phyloP scores from a whole-genome alignment of 1,140 invertebrate species.

The Zelostemma sp. region DNA sequence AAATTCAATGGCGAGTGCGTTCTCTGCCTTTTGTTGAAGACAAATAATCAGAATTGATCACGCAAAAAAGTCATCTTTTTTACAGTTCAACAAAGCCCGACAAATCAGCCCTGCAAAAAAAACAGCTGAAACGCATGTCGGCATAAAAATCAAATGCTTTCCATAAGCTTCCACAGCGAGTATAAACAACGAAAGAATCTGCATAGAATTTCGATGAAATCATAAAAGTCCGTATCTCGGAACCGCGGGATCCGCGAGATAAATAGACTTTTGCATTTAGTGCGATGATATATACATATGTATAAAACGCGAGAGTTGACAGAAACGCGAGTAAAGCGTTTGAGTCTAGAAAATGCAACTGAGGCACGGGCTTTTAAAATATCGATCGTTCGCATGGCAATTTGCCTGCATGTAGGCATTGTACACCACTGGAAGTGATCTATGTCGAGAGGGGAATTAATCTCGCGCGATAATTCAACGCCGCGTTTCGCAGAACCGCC shows the following conservation, averaged over 20 bases:
- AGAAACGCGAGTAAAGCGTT: constrained; percentile 41
- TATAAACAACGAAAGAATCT: too few relatives aligned
- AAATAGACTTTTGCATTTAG: constrained; percentile 42
- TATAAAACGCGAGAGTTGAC: constrained; percentile 34
- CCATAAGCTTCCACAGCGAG: too few relatives aligned
- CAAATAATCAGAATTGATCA: too few relatives aligned
- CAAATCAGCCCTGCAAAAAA: too few relatives aligned
- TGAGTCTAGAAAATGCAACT: constrained; percentile 41
- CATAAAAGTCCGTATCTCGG: constrained; percentile 34
- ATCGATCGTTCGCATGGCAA: constrained; percentile 34
- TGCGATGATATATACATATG: constrained; percentile 32
- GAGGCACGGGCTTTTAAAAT: constrained; percentile 40
- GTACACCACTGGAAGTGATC: constrained; percentile 43
- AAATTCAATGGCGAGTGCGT: too few relatives aligned
- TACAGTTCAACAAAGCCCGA: too few relatives aligned
- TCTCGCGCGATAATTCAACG: constrained; percentile 58
- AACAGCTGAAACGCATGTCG: too few relatives aligned
- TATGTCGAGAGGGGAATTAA: constrained; percentile 55
- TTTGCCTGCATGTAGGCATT: constrained; percentile 42
- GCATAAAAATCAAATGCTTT: too few relatives aligned
- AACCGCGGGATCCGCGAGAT: constrained; percentile 20
- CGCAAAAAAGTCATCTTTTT: too few relatives aligned
- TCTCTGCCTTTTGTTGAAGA: too few relatives aligned
- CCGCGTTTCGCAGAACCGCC: constrained; percentile 52
- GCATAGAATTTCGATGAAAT: constrained; percentile 34